Evolutionary conservation across 2,113 vertebrate genomes (phyloP).

Genomic region (Poecilia latipinna): DNA sequence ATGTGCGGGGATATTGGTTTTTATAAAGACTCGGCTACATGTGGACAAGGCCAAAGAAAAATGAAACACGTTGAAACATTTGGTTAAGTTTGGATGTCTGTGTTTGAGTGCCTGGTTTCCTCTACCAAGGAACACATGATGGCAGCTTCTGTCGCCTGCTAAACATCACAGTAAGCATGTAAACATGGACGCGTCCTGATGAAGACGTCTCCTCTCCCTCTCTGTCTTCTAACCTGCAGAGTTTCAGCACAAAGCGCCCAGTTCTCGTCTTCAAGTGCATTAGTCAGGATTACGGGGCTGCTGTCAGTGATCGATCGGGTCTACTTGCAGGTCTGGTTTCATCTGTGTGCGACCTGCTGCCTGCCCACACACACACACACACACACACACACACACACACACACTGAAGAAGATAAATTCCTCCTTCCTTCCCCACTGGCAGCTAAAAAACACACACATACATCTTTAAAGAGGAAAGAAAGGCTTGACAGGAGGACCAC

Average conservation of each 20-base stretch:
- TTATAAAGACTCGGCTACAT: too few species aligned
- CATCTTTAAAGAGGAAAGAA: background rate
- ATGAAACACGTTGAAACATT: too few species aligned
- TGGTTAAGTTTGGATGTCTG: background rate
- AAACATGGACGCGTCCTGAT: too few species aligned
- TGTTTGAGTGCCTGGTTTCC: too few species aligned
- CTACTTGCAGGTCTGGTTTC: background rate
- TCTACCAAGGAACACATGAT: too few species aligned
- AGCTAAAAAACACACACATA: constrained; percentile 20
- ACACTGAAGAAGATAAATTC: constrained; percentile 33
- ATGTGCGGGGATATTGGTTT: too few species aligned
- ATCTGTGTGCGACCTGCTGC: background rate
- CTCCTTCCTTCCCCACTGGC: constrained; percentile 45
- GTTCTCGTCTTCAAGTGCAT: background rate
- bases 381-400: constrained; percentile 28
- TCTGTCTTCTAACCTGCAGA: too few species aligned
- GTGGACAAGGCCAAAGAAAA: too few species aligned
- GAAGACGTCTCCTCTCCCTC: too few species aligned
- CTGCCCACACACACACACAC: background rate
- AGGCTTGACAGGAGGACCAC: constrained; percentile 3
- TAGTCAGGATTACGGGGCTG: background rate
- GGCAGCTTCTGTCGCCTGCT: too few species aligned
- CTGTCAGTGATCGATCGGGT: background rate
- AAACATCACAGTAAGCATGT: too few species aligned
- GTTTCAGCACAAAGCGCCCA: too few species aligned